Conservation (phyloP, 2,888 invertebrate genomes). For the Pollenia griseotomentosa region DNA sequence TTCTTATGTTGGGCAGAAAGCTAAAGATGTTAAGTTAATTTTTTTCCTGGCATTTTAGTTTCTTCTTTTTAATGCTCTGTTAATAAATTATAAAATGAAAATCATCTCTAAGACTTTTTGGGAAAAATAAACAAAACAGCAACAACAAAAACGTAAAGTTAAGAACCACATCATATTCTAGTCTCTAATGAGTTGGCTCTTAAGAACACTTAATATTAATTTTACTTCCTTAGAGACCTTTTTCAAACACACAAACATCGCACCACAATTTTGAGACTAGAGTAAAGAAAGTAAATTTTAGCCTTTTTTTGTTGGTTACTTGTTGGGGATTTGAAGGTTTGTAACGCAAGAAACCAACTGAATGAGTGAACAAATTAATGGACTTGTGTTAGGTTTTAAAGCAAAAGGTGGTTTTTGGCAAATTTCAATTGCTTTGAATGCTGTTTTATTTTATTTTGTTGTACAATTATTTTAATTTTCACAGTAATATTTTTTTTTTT, state of each 20-base stretch:
- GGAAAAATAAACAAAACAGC: conserved; percentile 33
- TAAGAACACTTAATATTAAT: conserved; percentile 72
- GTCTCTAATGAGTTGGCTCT: conserved; percentile 70
- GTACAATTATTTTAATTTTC: conserved; percentile 50
- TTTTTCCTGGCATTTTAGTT: conserved; percentile 34
- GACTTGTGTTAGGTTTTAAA: conserved; percentile 7
- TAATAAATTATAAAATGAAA: conserved; percentile 69
- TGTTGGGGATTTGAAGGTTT: background rate
- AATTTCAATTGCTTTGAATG: conserved; percentile 14
- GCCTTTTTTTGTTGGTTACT: conserved; percentile 13
- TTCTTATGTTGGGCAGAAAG: conserved; percentile 23
- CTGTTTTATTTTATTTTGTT: background rate
- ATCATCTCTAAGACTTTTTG: conserved; percentile 33
- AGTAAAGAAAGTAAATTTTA: conserved; percentile 16
- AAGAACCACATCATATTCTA: conserved; percentile 53
- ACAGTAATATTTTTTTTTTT: conserved; percentile 49
- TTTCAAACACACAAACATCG: conserved; percentile 19
- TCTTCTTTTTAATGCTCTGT: conserved; percentile 34
- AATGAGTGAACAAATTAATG: conserved; percentile 42
- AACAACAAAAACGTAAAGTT: conserved; percentile 28
- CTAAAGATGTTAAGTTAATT: conserved; percentile 25
- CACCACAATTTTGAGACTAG: background rate
- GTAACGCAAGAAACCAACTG: background rate
- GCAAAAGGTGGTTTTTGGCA: background rate
- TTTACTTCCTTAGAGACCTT: conserved; percentile 65